Conservation (phyloP, 23 tunicate species). For the Styela clava region DNA sequence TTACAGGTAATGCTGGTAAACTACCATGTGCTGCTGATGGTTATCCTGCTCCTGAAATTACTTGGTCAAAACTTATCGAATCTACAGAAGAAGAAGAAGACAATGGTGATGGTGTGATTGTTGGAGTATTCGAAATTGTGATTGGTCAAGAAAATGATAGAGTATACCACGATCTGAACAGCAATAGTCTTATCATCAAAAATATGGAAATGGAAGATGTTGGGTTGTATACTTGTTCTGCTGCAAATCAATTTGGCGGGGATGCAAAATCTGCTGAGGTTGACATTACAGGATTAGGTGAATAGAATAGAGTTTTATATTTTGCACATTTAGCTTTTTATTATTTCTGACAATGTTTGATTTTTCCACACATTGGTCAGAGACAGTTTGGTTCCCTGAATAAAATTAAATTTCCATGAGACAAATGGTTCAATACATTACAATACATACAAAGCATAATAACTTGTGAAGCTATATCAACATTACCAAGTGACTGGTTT, state of each 20-base stretch:
- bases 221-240: conserved; percentile 75
- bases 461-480: too few relatives aligned
- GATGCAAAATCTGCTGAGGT: conserved; percentile 48
- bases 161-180: conserved; percentile 13
- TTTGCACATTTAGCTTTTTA: not conserved
- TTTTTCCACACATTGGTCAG: too few relatives aligned
- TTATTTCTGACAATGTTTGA: not conserved
- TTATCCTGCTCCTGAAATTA: conserved; percentile 60
- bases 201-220: conserved; percentile 50
- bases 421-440: too few relatives aligned
- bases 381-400: too few relatives aligned
- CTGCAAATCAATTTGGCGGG: conserved; percentile 67
- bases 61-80: conserved; percentile 40
- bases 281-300: conserved; percentile 80
- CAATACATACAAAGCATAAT: too few relatives aligned
- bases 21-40: conserved; percentile 84
- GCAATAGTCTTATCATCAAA: conserved; percentile 25
- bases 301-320: too few relatives aligned
- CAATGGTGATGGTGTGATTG: not conserved
- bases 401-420: too few relatives aligned
- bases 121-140: conserved; percentile 14
- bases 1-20: conserved; percentile 44
- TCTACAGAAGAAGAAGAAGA: not conserved
- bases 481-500: too few relatives aligned
- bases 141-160: conserved; percentile 11